phyloP scores from a whole-genome alignment of 2,888 invertebrate species.

The Acleris literana region DNA sequence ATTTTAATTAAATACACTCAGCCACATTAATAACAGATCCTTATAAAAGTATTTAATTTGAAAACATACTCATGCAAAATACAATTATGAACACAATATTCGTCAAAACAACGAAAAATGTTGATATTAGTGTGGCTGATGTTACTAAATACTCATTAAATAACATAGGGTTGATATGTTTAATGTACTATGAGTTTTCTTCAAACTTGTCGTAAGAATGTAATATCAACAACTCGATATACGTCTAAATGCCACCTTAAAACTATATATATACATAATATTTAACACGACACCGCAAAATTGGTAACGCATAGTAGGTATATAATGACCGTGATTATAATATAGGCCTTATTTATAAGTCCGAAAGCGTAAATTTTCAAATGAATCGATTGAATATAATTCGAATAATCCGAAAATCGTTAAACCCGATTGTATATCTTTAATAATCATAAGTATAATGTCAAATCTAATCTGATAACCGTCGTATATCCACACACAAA shows the following conservation, averaged over 20 bases:
- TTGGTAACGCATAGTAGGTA: slow-evolving; percentile 64
- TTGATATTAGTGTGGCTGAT: slow-evolving; percentile 49
- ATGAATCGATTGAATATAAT: slow-evolving; percentile 20
- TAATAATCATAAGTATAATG: slow-evolving; percentile 15
- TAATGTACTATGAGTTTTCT: slow-evolving; percentile 76
- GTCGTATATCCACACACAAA: slow-evolving; percentile 50
- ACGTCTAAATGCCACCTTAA: slow-evolving; percentile 52
- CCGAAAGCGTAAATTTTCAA: slow-evolving; percentile 48
- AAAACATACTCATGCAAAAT: not conserved
- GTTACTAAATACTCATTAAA: slow-evolving; percentile 46
- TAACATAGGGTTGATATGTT: slow-evolving; percentile 77
- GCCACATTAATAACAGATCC: slow-evolving; percentile 28
- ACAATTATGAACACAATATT: slow-evolving; percentile 11
- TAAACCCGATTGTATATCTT: slow-evolving; percentile 10
- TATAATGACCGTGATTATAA: slow-evolving; percentile 62
- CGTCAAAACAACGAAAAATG: slow-evolving; percentile 36
- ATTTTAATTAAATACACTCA: slow-evolving; percentile 38
- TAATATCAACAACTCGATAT: slow-evolving; percentile 60
- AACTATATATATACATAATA: slow-evolving; percentile 56
- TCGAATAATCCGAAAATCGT: slow-evolving; percentile 9
- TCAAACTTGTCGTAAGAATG: slow-evolving; percentile 66
- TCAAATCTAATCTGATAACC: slow-evolving; percentile 29
- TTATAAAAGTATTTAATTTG: too few relatives aligned
- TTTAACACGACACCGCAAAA: slow-evolving; percentile 61
- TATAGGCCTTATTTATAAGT: slow-evolving; percentile 67